A percentile compares a stretch with the other conserved stretches of the same genome.
Conservation (phyloP, 1,140 invertebrate species). For the Bilobella aurantiaca region DNA sequence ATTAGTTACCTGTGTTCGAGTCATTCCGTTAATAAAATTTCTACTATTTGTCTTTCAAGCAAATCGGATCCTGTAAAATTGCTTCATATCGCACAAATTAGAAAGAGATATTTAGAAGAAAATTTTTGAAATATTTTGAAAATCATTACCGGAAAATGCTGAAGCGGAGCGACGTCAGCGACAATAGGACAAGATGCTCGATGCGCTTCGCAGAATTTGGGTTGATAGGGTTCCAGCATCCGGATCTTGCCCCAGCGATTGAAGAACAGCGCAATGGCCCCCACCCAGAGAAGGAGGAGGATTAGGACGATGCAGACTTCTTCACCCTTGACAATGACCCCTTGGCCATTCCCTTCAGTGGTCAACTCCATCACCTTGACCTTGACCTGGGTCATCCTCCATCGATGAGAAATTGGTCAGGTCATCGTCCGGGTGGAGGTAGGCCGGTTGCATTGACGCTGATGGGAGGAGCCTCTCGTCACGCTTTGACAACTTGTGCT, state of each 20-base stretch:
- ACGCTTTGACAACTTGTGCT: too few relatives aligned
- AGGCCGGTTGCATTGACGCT: too few relatives aligned
- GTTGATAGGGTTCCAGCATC: slow-evolving; percentile 72
- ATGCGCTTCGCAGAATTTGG: slow-evolving; percentile 63
- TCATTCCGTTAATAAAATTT: too few relatives aligned
- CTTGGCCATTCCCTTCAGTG: too few relatives aligned
- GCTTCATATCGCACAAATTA: background rate
- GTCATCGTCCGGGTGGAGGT: too few relatives aligned
- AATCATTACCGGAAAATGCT: slow-evolving; percentile 19
- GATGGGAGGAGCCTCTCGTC: too few relatives aligned
- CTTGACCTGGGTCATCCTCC: too few relatives aligned
- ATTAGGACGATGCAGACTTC: slow-evolving; percentile 63
- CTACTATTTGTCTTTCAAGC: background rate
- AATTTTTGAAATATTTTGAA: background rate
- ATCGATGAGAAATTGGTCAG: too few relatives aligned
- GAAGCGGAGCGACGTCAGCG: slow-evolving; percentile 43
- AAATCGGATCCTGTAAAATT: too few relatives aligned
- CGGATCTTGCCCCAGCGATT: slow-evolving; percentile 78
- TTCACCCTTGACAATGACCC: slow-evolving; percentile 1
- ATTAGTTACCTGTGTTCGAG: too few relatives aligned
- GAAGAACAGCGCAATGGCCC: slow-evolving; percentile 65
- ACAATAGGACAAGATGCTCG: slow-evolving; percentile 55
- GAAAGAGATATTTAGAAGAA: background rate
- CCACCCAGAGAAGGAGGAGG: slow-evolving; percentile 63
- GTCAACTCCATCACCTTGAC: too few relatives aligned